phyloP scores from a whole-genome alignment of 35 echinoderm and acorn worm species.

The Hemicentrotus pulcherrimus region DNA sequence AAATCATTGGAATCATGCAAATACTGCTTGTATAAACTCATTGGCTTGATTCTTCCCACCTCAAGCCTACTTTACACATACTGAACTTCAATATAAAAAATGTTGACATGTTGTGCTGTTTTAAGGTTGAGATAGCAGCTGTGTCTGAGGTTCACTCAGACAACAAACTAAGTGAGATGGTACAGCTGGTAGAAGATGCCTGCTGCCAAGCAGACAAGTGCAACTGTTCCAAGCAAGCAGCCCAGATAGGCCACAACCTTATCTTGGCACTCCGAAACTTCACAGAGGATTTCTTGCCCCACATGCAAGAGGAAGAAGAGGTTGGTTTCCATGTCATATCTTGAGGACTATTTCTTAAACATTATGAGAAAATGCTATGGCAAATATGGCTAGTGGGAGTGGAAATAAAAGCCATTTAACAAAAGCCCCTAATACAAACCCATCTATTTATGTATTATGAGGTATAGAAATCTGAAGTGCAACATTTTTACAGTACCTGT shows the following conservation, averaged over 20 bases:
- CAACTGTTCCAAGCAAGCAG: slow-evolving; percentile 64
- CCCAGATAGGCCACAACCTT: slow-evolving; percentile 64
- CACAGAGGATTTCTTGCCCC: slow-evolving; percentile 93
- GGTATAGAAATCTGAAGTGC: no score
- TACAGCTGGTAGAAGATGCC: slow-evolving; percentile 78
- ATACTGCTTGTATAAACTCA: no score
- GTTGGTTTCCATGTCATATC: slow-evolving; percentile 21
- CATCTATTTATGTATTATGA: no score
- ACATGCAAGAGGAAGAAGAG: slow-evolving; percentile 99
- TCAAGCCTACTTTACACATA: no score
- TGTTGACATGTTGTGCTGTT: neutral
- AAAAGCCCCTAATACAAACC: no score
- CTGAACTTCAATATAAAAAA: neutral
- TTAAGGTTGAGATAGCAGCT: slow-evolving; percentile 69
- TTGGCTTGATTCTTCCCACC: no score
- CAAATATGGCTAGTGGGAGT: no score
- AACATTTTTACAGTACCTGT: no score
- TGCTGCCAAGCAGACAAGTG: slow-evolving; percentile 54
- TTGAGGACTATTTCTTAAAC: no score
- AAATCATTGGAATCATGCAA: no score
- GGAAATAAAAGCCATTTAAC: no score
- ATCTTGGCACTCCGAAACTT: slow-evolving; percentile 80
- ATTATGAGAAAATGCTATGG: no score
- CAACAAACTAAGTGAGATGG: slow-evolving; percentile 89
- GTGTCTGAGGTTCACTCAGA: slow-evolving; percentile 91